phyloP scores from a whole-genome alignment of 2,113 vertebrate genomes.

The Synchiropus splendidus region DNA sequence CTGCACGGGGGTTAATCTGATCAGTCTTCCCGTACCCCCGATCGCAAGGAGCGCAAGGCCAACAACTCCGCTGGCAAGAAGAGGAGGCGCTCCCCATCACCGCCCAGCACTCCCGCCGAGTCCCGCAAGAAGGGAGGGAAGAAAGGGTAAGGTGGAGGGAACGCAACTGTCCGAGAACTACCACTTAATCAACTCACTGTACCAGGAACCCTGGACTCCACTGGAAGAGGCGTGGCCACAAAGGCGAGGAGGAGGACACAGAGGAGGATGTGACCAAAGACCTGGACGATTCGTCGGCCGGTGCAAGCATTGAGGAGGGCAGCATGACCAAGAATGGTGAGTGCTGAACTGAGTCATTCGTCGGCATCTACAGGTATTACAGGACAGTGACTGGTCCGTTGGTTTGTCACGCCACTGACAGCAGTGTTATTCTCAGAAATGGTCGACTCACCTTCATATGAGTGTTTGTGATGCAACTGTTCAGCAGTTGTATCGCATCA shows the following conservation, averaged over 20 bases:
- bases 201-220: slow-evolving; percentile 77
- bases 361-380: too few species aligned
- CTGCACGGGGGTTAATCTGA: slow-evolving; percentile 65
- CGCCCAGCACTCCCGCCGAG: slow-evolving; percentile 80
- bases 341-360: too few species aligned
- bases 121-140: slow-evolving; percentile 91
- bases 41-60: slow-evolving; percentile 92
- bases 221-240: slow-evolving; percentile 83
- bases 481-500: too few species aligned
- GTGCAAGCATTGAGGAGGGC: slow-evolving; percentile 92
- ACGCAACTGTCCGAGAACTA: too few species aligned
- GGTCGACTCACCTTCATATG: too few species aligned
- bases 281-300: slow-evolving; percentile 90
- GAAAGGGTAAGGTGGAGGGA: slow-evolving; percentile 75
- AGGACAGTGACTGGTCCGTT: too few species aligned
- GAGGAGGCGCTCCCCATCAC: slow-evolving; percentile 89
- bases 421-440: too few species aligned
- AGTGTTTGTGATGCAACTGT: too few species aligned
- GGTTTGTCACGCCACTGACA: too few species aligned
- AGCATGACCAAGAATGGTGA: slow-evolving; percentile 86
- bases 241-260: slow-evolving; percentile 87
- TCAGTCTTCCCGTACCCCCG: slow-evolving; percentile 90
- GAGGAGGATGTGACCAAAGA: slow-evolving; percentile 95
- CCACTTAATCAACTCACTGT: neutral
- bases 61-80: slow-evolving; percentile 77